Evolutionary conservation across 2,113 vertebrate genomes (phyloP).

Genomic region (Microcebus jonahi): DNA sequence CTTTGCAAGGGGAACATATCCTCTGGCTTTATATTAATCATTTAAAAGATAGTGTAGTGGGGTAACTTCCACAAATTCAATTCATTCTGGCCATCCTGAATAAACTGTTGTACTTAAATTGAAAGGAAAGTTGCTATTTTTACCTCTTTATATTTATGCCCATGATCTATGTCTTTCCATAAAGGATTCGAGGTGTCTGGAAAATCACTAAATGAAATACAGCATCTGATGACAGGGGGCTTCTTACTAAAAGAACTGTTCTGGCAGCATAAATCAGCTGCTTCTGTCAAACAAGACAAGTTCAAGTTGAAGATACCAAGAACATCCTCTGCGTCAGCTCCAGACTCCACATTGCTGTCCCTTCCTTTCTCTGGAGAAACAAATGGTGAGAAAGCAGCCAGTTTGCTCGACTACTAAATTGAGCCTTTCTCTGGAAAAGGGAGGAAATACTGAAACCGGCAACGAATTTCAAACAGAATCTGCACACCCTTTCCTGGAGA

Average conservation of each 20-base stretch:
- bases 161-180: constrained; percentile 51
- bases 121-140: constrained; percentile 66
- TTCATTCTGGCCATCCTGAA: constrained; percentile 14
- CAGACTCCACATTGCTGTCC: neutral
- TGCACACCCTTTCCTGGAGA: constrained; percentile 72
- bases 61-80: neutral
- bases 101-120: neutral
- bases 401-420: constrained; percentile 17
- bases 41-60: neutral
- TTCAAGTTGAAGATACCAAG: constrained; percentile 65
- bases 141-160: constrained; percentile 62
- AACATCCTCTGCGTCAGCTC: constrained; percentile 57
- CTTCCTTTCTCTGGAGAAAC: constrained; percentile 59
- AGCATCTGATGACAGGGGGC: neutral
- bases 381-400: constrained; percentile 49
- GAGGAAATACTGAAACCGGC: constrained; percentile 22
- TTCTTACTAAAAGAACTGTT: neutral
- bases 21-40: neutral
- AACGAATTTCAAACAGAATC: constrained; percentile 5
- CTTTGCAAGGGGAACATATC: neutral
- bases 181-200: constrained; percentile 56
- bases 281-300: constrained; percentile 39
- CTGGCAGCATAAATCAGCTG: constrained; percentile 25
- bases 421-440: constrained; percentile 22
- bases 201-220: constrained; percentile 61